Conservation (phyloP, 2,113 vertebrate genomes). For the Megaceryle torquata region DNA sequence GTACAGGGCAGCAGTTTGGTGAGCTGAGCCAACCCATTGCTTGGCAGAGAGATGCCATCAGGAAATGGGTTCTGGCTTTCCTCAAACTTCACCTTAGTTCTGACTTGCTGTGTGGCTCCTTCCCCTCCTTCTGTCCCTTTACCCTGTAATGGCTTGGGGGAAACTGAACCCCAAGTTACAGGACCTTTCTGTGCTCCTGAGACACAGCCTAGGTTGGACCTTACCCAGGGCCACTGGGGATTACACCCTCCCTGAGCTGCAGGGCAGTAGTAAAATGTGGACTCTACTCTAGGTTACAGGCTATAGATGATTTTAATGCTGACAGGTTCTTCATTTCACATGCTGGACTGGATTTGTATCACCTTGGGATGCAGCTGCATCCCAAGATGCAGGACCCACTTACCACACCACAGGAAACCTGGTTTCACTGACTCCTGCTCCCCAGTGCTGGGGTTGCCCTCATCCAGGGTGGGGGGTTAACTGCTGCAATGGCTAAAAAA, state of each 20-base stretch:
- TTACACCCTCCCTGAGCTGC: neutral
- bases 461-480: too few species aligned
- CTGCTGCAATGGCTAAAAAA: neutral
- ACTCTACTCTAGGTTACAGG: too few species aligned
- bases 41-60: neutral
- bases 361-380: too few species aligned
- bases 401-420: neutral
- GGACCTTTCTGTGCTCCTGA: too few species aligned
- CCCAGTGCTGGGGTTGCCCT: neutral
- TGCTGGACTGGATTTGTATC: too few species aligned
- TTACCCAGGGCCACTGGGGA: rapidly evolving
- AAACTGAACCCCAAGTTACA: rapidly evolving
- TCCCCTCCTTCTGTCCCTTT: neutral
- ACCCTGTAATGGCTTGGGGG: neutral
- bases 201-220: neutral
- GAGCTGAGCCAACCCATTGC: neutral
- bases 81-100: neutral
- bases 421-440: neutral
- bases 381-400: neutral
- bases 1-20: neutral
- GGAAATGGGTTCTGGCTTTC: neutral
- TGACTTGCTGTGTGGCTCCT: neutral
- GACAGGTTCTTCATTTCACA: neutral
- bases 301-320: neutral
- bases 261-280: rapidly evolving